Percentiles rank a stretch among this genome's conserved stretches.
phyloP scores from a whole-genome alignment of 1,140 invertebrate genomes.

The Solenopsis fugax region DNA sequence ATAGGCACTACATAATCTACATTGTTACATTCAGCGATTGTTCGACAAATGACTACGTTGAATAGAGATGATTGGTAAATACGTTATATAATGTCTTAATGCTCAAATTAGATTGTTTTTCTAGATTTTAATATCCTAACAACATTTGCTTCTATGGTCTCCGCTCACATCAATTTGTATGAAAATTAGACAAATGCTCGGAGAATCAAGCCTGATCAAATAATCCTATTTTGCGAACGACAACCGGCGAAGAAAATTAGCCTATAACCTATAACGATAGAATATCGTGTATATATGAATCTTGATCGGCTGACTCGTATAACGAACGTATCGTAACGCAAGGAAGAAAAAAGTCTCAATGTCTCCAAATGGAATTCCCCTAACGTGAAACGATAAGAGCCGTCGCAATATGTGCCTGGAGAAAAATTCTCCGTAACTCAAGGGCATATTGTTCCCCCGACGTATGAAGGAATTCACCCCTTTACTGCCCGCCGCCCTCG shows the following conservation, averaged over 20 bases:
- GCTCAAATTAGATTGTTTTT: neutral
- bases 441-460: conserved; percentile 54
- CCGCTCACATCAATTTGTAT: neutral
- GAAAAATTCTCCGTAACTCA: conserved; percentile 62
- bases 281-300: conserved; percentile 23
- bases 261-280: conserved; percentile 63
- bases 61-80: neutral
- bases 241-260: conserved; percentile 33
- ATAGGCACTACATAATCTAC: conserved; percentile 4
- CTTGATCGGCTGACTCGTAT: conserved; percentile 45
- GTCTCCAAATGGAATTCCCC: conserved; percentile 42
- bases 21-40: neutral
- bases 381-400: conserved; percentile 52
- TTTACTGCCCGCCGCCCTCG: conserved; percentile 24
- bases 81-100: neutral
- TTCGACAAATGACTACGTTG: neutral
- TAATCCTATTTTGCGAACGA: conserved; percentile 19
- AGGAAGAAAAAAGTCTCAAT: conserved; percentile 27
- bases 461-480: conserved; percentile 50
- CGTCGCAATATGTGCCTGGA: conserved; percentile 52
- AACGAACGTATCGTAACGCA: conserved; percentile 12
- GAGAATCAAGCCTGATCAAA: neutral
- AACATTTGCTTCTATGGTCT: neutral
- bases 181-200: neutral
- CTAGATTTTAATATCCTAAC: neutral